Conservation (phyloP, 1,140 invertebrate species). For the Potamilus streckersoni region DNA sequence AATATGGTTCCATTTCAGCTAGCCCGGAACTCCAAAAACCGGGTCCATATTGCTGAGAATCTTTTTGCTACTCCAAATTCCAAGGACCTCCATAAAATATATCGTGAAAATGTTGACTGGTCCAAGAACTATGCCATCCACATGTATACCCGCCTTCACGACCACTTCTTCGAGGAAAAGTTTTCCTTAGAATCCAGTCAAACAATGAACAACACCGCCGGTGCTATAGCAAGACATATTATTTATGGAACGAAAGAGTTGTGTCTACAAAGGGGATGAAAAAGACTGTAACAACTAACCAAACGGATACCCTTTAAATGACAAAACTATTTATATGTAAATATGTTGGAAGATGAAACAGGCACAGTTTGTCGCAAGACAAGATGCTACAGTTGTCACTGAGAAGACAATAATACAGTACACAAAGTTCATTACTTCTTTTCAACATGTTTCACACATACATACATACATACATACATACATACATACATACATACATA, state of each 20-base stretch:
- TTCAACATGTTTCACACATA: too few relatives aligned
- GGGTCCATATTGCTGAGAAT: slow-evolving; percentile 16
- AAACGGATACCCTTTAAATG: too few relatives aligned
- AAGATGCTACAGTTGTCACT: too few relatives aligned
- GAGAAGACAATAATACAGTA: too few relatives aligned
- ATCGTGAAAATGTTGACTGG: slow-evolving; percentile 16
- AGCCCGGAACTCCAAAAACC: slow-evolving; percentile 11
- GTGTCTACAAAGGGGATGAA: slow-evolving; percentile 2
- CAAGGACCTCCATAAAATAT: slow-evolving; percentile 15
- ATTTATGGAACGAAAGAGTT: slow-evolving; percentile 18
- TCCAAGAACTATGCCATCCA: slow-evolving; percentile 25
- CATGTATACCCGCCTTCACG: slow-evolving; percentile 21
- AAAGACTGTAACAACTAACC: too few relatives aligned
- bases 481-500: too few relatives aligned
- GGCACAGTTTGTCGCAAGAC: too few relatives aligned
- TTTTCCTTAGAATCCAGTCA: slow-evolving; percentile 14
- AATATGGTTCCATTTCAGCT: slow-evolving; percentile 17
- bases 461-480: too few relatives aligned
- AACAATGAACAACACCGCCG: slow-evolving; percentile 26
- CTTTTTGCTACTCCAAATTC: slow-evolving; percentile 11
- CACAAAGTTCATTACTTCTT: too few relatives aligned
- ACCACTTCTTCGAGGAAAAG: slow-evolving; percentile 8
- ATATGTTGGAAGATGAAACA: too few relatives aligned
- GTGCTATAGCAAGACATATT: slow-evolving; percentile 23
- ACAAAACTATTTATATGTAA: too few relatives aligned